Base-by-base conservation (phyloP, 2,797 vertebrate genomes). In the Champsocephalus esox region DNA sequence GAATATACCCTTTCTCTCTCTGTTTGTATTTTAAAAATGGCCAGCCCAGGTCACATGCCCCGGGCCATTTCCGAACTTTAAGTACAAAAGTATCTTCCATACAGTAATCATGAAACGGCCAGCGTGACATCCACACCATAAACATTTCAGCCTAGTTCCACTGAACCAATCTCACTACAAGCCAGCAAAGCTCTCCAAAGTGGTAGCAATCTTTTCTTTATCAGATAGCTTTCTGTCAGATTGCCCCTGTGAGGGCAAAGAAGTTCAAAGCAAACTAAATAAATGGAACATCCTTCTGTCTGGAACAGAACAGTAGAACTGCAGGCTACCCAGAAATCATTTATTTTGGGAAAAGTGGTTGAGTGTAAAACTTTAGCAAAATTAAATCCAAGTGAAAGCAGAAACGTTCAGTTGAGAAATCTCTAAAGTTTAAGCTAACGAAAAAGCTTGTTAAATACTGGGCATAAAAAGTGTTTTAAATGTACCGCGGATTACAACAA, bases 191-290 rank as follows among this genome's bases (percentile, higher is more conserved):
- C 16, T 52, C 51, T 54, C 12, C 12, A 45, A 9, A 34, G 49
- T 8, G n/a, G n/a, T 12, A 50, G 67, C 43, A 52, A 14, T 58
- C 44, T 46, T 34, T 24, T 48, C 50, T 64, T 21, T 17, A 54
- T 74, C 60, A 61, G 51, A 60, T 10, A 12, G n/a, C 48, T 49
- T 45, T 66, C 48, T 17, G 28, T 56, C 43, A 61, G 62, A 74
- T 52, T 38, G 17, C 19, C 48, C 60, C 60, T 24, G 3, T 0
- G 0, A 75, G 62, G 17, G 46, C 6, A 34, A 34, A 58, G 13
- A 24, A 45, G 44, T 70, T 75, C 58, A 66, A 83, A 79, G 77
- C 24, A 59, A 63, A 71, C n/a, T 3, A 45, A 38, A 13, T 16
- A 8, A 69, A 76, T 70, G 43, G 48, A 70, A 70, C 70, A 32